A percentile compares a stretch with the other conserved stretches of the same genome.
Evolutionary conservation across 2,888 invertebrate genomes (phyloP).

Genomic region (Megamerina dolium): DNA sequence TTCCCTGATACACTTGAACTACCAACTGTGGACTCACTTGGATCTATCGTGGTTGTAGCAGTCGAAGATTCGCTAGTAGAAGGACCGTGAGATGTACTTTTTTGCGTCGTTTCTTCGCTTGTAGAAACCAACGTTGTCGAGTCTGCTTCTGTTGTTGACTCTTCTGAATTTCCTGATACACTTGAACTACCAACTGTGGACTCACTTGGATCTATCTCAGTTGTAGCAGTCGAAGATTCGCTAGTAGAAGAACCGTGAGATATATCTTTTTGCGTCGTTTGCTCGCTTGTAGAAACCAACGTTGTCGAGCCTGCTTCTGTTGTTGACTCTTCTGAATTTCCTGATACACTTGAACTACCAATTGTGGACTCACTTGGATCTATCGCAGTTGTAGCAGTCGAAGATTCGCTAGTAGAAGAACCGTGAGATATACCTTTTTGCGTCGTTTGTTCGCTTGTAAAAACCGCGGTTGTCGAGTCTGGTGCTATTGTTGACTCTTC

Average conservation of each 20-base stretch:
- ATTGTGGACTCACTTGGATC: neutral
- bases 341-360: neutral
- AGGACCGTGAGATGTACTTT: neutral
- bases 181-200: neutral
- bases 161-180: too few species aligned
- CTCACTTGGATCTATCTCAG: neutral
- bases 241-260: neutral
- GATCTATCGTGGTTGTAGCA: neutral
- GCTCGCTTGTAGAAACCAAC: neutral
- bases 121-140: neutral
- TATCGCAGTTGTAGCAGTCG: neutral
- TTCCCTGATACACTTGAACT: neutral
- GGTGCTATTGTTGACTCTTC: neutral
- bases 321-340: neutral
- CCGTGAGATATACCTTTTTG: neutral
- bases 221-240: neutral
- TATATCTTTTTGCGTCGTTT: neutral
- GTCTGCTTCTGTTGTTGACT: neutral
- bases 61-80: neutral
- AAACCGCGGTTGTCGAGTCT: neutral
- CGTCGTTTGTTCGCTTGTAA: neutral
- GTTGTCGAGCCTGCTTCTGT: neutral
- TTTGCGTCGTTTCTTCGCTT: neutral
- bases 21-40: neutral
- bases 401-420: neutral